Base-by-base conservation (phyloP, 1,140 invertebrate species). In the Littorina saxatilis region DNA sequence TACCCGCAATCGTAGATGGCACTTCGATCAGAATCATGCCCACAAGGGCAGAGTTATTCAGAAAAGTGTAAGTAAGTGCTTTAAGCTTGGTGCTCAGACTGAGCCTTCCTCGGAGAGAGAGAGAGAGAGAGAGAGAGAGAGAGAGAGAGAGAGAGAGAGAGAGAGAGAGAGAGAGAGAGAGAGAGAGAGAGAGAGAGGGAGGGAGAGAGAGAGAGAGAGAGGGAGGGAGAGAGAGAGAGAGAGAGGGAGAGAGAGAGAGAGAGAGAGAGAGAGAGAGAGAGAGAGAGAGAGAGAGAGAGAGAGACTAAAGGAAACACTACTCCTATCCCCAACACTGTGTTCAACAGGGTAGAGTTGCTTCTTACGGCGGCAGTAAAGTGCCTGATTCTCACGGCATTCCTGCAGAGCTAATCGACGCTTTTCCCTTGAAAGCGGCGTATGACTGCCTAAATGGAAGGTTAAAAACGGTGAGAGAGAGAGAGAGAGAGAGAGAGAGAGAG, bases 11-110 rank as follows among this genome's bases (percentile, higher is more conserved):
- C n/a, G n/a, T n/a, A n/a, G n/a, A n/a, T n/a, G n/a, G n/a, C n/a
- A n/a, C n/a, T n/a, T n/a, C n/a, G n/a, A 61, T 61, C 58, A 61
- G 58, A 23, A 61, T 61, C 58, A 61, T 61, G 27, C n/a, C 58
- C 58, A 61, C 58, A n/a, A 61, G 58, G 7, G 7, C n/a, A 23
- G 58, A 23, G 58, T n/a, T 61, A 23, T 23, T n/a, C 20, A 9
- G 4, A 13, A 29, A 5, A 61, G 43, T 17, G 43, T 47, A 5
- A 5, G 43, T 17, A 47, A 47, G 17, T n/a, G n/a, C n/a, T n/a
- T n/a, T n/a, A 17, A 9, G 43, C 43, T 5, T 17, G n/a, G n/a
- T n/a, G n/a, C n/a, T n/a, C n/a, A n/a, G n/a, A n/a, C n/a, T 61
- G n/a, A n/a, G n/a, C n/a, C n/a, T n/a, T n/a, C n/a, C n/a, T 50